Conservation (phyloP, 2,113 vertebrate genomes). For the Amphiprion ocellaris region DNA sequence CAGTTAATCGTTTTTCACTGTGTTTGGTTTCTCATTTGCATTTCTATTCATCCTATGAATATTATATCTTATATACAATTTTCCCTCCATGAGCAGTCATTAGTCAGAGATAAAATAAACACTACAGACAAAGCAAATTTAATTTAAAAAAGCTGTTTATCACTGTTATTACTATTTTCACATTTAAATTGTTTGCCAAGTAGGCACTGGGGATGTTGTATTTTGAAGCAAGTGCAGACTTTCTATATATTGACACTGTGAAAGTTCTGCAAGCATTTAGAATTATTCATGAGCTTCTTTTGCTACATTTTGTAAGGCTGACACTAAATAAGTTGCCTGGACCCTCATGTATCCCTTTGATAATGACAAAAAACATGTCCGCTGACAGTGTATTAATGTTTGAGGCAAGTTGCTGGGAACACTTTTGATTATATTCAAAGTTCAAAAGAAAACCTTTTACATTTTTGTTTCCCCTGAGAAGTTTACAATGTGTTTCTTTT, state of each 20-base stretch:
- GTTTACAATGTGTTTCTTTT: background rate
- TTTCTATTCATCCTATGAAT: conserved; percentile 33
- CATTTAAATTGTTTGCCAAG: conserved; percentile 42
- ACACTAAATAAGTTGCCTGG: conserved; percentile 10
- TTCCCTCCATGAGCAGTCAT: conserved; percentile 25
- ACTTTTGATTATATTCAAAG: background rate
- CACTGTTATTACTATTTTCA: conserved; percentile 20
- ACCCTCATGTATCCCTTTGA: conserved; percentile 16
- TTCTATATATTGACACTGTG: background rate
- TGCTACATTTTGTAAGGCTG: conserved; percentile 7
- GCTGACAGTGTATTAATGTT: background rate
- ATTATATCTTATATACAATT: conserved; percentile 7
- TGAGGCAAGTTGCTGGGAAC: background rate
- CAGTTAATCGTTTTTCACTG: conserved; percentile 21
- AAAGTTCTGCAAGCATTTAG: no score
- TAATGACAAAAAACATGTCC: conserved; percentile 13
- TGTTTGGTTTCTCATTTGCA: conserved; percentile 35
- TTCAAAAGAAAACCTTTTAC: background rate
- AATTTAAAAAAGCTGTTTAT: conserved; percentile 12
- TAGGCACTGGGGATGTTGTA: conserved; percentile 22
- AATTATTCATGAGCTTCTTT: conserved; percentile 15
- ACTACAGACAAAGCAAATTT: conserved; percentile 27
- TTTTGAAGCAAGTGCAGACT: background rate
- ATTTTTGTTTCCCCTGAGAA: background rate
- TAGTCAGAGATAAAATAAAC: conserved; percentile 50